Evolutionary conservation across 1,140 invertebrate species (phyloP).

Genomic region (Drosophila cardini): DNA sequence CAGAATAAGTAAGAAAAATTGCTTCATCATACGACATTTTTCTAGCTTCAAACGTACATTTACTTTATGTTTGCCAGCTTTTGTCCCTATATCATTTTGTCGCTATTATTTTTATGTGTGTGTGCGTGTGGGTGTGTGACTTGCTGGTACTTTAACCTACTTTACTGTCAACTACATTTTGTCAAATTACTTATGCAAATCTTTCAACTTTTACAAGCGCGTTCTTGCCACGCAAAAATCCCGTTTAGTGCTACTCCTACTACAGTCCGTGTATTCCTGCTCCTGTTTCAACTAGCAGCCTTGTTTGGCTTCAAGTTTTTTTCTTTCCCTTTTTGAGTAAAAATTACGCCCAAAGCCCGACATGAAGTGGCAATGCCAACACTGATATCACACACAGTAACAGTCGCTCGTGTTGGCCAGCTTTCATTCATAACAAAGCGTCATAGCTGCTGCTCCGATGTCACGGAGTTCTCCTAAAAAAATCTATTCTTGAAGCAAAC

Average conservation of each 20-base stretch:
- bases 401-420: slow-evolving; percentile 21
- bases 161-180: slow-evolving; percentile 83
- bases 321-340: slow-evolving; percentile 38
- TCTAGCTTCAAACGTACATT: slow-evolving; percentile 44
- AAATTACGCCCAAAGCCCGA: slow-evolving; percentile 74
- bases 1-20: slow-evolving; percentile 75
- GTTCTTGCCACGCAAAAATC: slow-evolving; percentile 75
- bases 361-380: slow-evolving; percentile 68
- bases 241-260: slow-evolving; percentile 61
- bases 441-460: slow-evolving; percentile 15
- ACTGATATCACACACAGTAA: slow-evolving; percentile 69
- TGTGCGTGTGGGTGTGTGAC: slow-evolving; percentile 43
- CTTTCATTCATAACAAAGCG: slow-evolving; percentile 53
- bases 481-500: slow-evolving; percentile 65
- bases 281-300: neutral
- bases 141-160: slow-evolving; percentile 60
- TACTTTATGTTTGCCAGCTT: slow-evolving; percentile 43
- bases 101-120: slow-evolving; percentile 50
- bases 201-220: slow-evolving; percentile 83
- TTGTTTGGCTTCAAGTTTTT: slow-evolving; percentile 22
- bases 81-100: slow-evolving; percentile 58
- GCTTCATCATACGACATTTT: slow-evolving; percentile 58
- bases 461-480: slow-evolving; percentile 71
- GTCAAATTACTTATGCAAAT: slow-evolving; percentile 84
- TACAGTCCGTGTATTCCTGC: neutral